Conservation (phyloP, 92 coral and sea anemone species). For the Actinernus sp. region DNA sequence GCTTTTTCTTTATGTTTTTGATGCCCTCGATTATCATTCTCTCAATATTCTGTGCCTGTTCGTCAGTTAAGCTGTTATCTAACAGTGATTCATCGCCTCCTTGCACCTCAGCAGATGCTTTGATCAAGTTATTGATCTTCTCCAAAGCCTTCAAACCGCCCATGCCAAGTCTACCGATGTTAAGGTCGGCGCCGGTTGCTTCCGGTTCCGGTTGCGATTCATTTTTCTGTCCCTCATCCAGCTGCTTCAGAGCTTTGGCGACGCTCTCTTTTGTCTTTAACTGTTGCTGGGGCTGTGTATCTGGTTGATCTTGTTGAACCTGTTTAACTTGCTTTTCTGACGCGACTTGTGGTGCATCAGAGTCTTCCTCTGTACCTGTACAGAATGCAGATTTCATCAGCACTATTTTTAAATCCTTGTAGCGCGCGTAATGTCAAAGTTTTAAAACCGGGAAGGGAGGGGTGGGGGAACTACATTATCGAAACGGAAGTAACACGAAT, state of each 20-base stretch:
- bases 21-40: conserved; percentile 98
- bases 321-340: conserved; percentile 27
- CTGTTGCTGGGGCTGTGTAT: conserved; percentile 2
- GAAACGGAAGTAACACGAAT: no score
- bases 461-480: no score
- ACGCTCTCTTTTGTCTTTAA: conserved; percentile 44
- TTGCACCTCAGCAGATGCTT: conserved; percentile 91
- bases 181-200: conserved; percentile 72
- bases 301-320: conserved; percentile 15
- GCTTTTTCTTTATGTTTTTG: conserved; percentile 81
- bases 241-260: conserved; percentile 76
- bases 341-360: conserved; percentile 14
- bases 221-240: conserved; percentile 71
- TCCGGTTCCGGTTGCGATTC: conserved; percentile 44
- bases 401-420: background rate
- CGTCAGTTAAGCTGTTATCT: conserved; percentile 92
- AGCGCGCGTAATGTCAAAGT: background rate
- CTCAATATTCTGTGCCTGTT: conserved; percentile 94
- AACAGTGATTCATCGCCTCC: conserved; percentile 75
- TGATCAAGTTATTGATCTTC: conserved; percentile 90
- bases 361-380: conserved; percentile 78
- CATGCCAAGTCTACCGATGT: conserved; percentile 91
- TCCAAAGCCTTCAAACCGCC: conserved; percentile 96
- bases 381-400: background rate
- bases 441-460: no score